These are phyloP conservation scores for Aleadryas rufinucha DNA, from an alignment of 2,113 vertebrate species.

Conservation along the genomic window DNA sequence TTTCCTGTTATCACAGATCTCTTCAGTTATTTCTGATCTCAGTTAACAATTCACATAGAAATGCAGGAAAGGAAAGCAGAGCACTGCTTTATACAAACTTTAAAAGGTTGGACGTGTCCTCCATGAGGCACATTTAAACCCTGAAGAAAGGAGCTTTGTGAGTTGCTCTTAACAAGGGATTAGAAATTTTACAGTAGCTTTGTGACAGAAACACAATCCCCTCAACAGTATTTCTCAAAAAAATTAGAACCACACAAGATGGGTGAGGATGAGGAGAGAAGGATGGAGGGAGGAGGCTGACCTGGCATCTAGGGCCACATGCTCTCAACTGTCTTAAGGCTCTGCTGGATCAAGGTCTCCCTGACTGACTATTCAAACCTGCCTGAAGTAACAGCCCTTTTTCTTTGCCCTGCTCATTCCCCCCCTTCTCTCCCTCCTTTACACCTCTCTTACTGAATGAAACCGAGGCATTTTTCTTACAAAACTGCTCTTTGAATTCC, in stretches of 20 bases:
- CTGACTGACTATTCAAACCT: background rate
- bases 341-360: background rate
- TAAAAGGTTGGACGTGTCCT: background rate
- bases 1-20: background rate
- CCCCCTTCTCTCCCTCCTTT: background rate
- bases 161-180: background rate
- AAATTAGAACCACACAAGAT: background rate
- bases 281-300: background rate
- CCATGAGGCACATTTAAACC: background rate
- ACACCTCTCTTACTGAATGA: background rate
- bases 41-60: background rate
- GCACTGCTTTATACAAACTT: background rate
- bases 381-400: background rate
- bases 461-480: background rate
- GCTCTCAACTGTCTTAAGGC: background rate
- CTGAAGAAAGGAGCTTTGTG: background rate
- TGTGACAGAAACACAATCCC: background rate
- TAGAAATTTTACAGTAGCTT: background rate
- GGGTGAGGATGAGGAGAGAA: background rate
- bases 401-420: background rate
- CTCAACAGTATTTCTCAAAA: background rate
- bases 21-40: background rate
- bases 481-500: conserved; percentile 36
- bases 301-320: background rate
- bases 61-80: background rate